Evolutionary conservation across 2,797 vertebrate genomes (phyloP).

Genomic region (Periophthalmus magnuspinnatus): DNA sequence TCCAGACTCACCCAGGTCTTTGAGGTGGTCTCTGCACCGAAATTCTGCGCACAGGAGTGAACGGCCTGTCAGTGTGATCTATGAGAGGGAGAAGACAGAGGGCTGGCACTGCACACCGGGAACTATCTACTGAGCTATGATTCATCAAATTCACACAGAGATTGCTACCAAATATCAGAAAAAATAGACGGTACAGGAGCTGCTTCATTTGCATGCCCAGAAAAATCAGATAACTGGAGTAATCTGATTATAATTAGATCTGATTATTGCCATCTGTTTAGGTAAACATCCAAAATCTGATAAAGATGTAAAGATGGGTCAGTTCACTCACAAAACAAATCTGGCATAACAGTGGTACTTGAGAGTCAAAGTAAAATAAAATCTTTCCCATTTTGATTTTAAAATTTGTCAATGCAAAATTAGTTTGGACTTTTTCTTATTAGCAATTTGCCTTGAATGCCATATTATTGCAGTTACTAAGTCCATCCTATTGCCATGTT

Average conservation of each 20-base stretch:
- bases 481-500: not conserved
- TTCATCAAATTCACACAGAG: conserved; percentile 23
- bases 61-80: conserved; percentile 69
- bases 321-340: too few species aligned
- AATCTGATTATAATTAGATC: not conserved
- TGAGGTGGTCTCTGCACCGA: conserved; percentile 62
- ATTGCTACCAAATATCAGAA: conserved; percentile 8
- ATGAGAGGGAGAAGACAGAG: conserved; percentile 44
- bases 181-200: not conserved
- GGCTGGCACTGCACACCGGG: conserved; percentile 38
- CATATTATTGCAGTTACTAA: not conserved
- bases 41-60: conserved; percentile 71
- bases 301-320: too few species aligned
- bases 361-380: too few species aligned
- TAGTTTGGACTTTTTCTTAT: too few species aligned
- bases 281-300: too few species aligned
- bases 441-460: too few species aligned
- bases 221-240: not conserved
- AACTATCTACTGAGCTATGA: conserved; percentile 18
- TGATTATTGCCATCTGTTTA: not conserved
- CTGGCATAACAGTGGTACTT: too few species aligned
- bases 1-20: conserved; percentile 49
- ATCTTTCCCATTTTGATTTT: too few species aligned
- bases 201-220: not conserved
- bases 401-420: too few species aligned